Percentiles rank a stretch among this genome's conserved stretches.
Conservation (phyloP, 2,797 vertebrate genomes). For the Tadarida brasiliensis region DNA sequence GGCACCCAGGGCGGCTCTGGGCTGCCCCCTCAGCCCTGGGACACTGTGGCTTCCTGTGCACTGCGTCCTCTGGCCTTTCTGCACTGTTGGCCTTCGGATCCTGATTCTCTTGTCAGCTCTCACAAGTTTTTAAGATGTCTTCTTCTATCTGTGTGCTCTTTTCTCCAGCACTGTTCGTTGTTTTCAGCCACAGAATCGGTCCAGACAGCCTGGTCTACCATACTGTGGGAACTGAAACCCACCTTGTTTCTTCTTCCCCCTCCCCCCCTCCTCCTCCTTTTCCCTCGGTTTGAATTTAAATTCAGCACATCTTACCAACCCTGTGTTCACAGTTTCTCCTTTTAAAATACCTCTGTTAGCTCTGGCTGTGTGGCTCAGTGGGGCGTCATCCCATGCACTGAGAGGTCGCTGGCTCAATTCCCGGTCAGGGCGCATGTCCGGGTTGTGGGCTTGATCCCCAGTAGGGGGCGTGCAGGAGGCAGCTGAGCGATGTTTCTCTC, state of each 20-base stretch:
- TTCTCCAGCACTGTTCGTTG: neutral
- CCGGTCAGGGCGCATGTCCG: too few relatives aligned
- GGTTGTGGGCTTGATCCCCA: too few relatives aligned
- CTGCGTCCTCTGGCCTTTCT: neutral
- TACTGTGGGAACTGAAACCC: accelerated
- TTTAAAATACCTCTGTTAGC: neutral
- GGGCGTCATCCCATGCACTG: too few relatives aligned
- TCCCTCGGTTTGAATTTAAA: too few relatives aligned
- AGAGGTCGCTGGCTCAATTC: too few relatives aligned
- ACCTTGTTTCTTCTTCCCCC: neutral
- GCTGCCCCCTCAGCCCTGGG: too few relatives aligned
- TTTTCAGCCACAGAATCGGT: neutral
- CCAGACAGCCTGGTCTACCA: accelerated
- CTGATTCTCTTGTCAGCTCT: neutral
- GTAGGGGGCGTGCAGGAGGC: too few relatives aligned
- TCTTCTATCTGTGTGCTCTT: accelerated
- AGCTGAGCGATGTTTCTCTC: too few relatives aligned
- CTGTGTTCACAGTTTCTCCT: neutral
- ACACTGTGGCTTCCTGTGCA: neutral
- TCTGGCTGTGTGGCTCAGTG: too few relatives aligned
- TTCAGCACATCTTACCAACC: too few relatives aligned
- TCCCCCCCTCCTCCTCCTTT: too few relatives aligned
- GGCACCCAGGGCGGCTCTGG: neutral
- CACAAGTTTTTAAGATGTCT: accelerated
- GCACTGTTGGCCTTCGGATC: neutral